Conservation (phyloP, 2,797 vertebrate species). For the Pseudotriccus pelzelni region DNA sequence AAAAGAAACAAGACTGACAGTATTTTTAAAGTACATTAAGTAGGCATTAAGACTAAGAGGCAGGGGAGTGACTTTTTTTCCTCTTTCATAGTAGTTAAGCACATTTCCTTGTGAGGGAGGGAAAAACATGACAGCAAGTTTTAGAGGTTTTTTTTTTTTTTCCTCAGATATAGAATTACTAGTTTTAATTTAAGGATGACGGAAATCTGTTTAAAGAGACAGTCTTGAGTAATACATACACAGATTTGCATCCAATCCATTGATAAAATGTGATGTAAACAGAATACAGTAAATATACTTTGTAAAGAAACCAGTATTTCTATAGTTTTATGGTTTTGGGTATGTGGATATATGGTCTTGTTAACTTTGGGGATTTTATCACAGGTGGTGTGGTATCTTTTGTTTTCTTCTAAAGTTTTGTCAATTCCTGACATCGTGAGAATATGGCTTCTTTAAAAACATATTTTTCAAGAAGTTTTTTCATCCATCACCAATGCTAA, state of each 20-base stretch:
- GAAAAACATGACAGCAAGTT: neutral
- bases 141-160: neutral
- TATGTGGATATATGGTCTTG: neutral
- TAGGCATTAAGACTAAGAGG: neutral
- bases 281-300: neutral
- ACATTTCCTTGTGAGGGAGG: neutral
- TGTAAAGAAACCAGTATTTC: neutral
- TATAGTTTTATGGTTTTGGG: neutral
- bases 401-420: neutral
- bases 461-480: neutral
- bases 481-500: neutral
- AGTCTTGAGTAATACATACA: neutral
- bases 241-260: neutral
- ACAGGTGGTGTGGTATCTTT: neutral
- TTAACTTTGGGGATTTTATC: neutral
- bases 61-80: neutral
- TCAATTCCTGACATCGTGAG: accelerated
- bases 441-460: accelerated
- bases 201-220: neutral
- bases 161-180: neutral
- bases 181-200: neutral
- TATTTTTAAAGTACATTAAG: slow-evolving; percentile 30
- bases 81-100: neutral
- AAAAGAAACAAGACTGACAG: slow-evolving; percentile 20
- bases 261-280: neutral